Percentiles rank a stretch among this genome's conserved stretches.
These are phyloP conservation scores for Apantesis nais DNA, from an alignment of 2,888 invertebrate species.

Conservation along the genomic window DNA sequence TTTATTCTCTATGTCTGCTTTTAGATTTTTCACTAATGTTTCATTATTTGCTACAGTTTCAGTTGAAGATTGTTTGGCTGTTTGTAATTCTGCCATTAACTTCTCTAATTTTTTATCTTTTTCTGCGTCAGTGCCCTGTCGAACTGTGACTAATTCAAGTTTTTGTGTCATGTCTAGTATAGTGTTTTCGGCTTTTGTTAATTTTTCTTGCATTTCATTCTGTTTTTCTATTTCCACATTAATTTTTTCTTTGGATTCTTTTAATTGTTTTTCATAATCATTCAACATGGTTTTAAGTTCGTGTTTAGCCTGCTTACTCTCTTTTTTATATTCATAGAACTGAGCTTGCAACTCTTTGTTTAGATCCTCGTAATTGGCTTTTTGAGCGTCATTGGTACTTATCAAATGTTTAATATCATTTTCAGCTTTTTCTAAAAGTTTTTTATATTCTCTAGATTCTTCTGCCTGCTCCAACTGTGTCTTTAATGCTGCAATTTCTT, in stretches of 20 bases:
- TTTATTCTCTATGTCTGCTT: slow-evolving; percentile 72
- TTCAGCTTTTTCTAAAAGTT: slow-evolving; percentile 74
- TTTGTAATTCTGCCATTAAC: slow-evolving; percentile 75
- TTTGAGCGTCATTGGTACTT: slow-evolving; percentile 79
- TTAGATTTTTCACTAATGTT: slow-evolving; percentile 68
- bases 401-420: slow-evolving; percentile 76
- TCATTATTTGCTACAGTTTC: slow-evolving; percentile 72
- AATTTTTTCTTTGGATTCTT: slow-evolving; percentile 70
- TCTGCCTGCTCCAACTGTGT: slow-evolving; percentile 72
- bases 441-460: slow-evolving; percentile 74
- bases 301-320: slow-evolving; percentile 80
- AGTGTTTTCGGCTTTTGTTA: slow-evolving; percentile 68
- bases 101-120: slow-evolving; percentile 78
- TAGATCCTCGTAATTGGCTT: slow-evolving; percentile 79
- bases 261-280: slow-evolving; percentile 76
- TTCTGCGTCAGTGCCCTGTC: slow-evolving; percentile 71
- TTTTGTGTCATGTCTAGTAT: slow-evolving; percentile 73
- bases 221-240: slow-evolving; percentile 73
- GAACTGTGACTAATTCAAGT: slow-evolving; percentile 73
- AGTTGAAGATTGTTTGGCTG: slow-evolving; percentile 65
- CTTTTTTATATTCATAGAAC: slow-evolving; percentile 76
- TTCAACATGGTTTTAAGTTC: slow-evolving; percentile 86
- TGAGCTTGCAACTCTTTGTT: slow-evolving; percentile 75
- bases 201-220: slow-evolving; percentile 67
- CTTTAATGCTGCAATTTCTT: slow-evolving; percentile 75